phyloP scores from a whole-genome alignment of 2,888 invertebrate species.

The Acleris holmiana region DNA sequence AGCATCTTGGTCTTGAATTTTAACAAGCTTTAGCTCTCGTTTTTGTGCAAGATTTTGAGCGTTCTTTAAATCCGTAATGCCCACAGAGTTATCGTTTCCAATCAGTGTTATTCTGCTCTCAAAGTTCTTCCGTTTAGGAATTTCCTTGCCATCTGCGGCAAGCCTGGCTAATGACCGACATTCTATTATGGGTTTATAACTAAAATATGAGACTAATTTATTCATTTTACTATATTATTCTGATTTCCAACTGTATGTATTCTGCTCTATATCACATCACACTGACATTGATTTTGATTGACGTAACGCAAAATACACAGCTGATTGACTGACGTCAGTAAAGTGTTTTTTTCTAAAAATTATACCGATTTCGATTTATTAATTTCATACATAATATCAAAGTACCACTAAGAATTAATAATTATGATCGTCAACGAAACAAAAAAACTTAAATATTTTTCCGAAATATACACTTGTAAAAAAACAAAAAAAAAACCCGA shows the following conservation, averaged over 20 bases:
- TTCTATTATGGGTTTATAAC: slow-evolving; percentile 53
- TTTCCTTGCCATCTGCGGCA: slow-evolving; percentile 72
- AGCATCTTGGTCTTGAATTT: slow-evolving; percentile 86
- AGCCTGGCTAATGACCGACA: slow-evolving; percentile 60
- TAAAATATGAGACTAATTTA: slow-evolving; percentile 56
- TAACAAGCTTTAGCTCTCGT: slow-evolving; percentile 88
- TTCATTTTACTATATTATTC: slow-evolving; percentile 49
- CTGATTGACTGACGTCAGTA: too few relatives aligned
- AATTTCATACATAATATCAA: too few relatives aligned
- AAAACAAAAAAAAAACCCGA: too few relatives aligned
- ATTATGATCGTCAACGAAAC: too few relatives aligned
- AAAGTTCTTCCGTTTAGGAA: slow-evolving; percentile 68
- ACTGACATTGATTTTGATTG: slow-evolving; percentile 2
- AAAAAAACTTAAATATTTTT: too few relatives aligned
- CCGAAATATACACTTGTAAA: too few relatives aligned
- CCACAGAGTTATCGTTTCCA: slow-evolving; percentile 82
- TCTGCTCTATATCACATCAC: not conserved
- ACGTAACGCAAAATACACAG: not conserved
- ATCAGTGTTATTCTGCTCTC: slow-evolving; percentile 87
- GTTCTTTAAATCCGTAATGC: slow-evolving; percentile 86
- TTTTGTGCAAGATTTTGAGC: slow-evolving; percentile 88
- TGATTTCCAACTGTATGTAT: slow-evolving; percentile 2
- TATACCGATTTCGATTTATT: too few relatives aligned
- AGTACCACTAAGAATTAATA: too few relatives aligned
- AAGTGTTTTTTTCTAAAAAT: too few relatives aligned